Evolutionary conservation across 1,140 invertebrate genomes (phyloP), one percentile per base, ranked within the genome.

Genomic region (Andricus grossulariae): DNA sequence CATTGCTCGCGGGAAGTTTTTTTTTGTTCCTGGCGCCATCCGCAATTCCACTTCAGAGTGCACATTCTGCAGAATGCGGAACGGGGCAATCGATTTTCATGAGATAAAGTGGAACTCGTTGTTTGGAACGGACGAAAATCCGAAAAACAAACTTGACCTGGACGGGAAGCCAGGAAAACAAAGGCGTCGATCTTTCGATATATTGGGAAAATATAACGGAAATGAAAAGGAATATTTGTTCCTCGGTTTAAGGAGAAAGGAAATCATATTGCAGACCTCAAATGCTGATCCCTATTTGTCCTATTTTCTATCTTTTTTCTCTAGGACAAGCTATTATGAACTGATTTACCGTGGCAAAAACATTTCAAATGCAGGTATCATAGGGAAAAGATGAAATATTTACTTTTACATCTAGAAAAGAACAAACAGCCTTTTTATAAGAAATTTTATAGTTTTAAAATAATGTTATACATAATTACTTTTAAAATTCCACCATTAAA

Each of bases 141-240:
- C 32, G 60, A 66, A 66, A 66, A 66, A 66, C 60, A 66, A 66
- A 32, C 25, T 66, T 66, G 60, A 66, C 60, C 60, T 16, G 11
- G 32, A 39, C 32, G n/a, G 39, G 5, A 39, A n/a, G 39, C 16
- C 6, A 18, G 18, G 52, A 54, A 10, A 18, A n/a, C 18, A n/a
- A 10, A 54, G 52, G 52, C 52, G n/a, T 10, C 18, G 18, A 54
- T 39, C 60, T 66, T 45, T 45, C 7, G 39, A 45, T 45, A 8
- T 45, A 10, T 11, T 45, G 39, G 60, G 25, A 66, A 39, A 15
- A 66, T 66, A 15, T 10, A 66, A 25, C 25, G 39, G 39, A 71
- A 7, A 50, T 18, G 57, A 75, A 50, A 75, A 51, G 66, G 45
- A 75, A 75, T 45, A 32, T 32, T 32, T 32, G 39, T 45, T 70